phyloP scores from a whole-genome alignment of 1,140 invertebrate genomes.

The Watersipora subatra region DNA sequence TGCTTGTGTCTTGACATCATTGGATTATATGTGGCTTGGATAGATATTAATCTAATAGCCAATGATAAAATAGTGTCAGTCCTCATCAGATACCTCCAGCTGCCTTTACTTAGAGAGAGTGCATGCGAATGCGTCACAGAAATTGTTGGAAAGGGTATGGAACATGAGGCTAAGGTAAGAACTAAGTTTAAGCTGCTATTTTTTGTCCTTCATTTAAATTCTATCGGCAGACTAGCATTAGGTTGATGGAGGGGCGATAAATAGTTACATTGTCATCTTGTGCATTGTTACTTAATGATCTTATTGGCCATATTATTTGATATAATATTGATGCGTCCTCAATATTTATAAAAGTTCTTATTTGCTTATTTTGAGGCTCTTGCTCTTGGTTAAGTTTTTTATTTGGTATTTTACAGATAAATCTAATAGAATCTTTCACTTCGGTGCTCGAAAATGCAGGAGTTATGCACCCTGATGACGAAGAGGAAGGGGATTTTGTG shows the following conservation, averaged over 20 bases:
- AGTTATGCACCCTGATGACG: constrained; percentile 34
- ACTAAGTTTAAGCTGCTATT: too few relatives aligned
- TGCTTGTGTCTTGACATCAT: constrained; percentile 46
- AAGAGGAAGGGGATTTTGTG: constrained; percentile 45
- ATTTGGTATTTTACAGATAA: too few relatives aligned
- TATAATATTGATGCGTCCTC: too few relatives aligned
- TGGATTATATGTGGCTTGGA: constrained; percentile 49
- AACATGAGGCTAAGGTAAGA: constrained; percentile 43
- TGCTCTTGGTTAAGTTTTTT: too few relatives aligned
- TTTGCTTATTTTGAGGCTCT: too few relatives aligned
- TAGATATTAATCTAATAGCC: constrained; percentile 48
- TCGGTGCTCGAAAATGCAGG: constrained; percentile 39
- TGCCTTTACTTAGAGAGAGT: constrained; percentile 37
- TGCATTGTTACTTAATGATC: too few relatives aligned
- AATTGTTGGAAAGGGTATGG: constrained; percentile 50
- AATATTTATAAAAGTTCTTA: too few relatives aligned
- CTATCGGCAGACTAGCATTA: too few relatives aligned
- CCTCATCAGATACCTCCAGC: constrained; percentile 40
- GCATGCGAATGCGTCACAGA: constrained; percentile 48
- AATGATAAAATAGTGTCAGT: constrained; percentile 47
- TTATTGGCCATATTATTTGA: too few relatives aligned
- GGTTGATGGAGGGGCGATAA: too few relatives aligned
- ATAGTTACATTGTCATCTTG: too few relatives aligned
- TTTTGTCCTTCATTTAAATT: too few relatives aligned
- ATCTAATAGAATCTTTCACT: constrained; percentile 47